Evolutionary conservation across 2,888 invertebrate species (phyloP).

Genomic region (Blomia tropicalis): DNA sequence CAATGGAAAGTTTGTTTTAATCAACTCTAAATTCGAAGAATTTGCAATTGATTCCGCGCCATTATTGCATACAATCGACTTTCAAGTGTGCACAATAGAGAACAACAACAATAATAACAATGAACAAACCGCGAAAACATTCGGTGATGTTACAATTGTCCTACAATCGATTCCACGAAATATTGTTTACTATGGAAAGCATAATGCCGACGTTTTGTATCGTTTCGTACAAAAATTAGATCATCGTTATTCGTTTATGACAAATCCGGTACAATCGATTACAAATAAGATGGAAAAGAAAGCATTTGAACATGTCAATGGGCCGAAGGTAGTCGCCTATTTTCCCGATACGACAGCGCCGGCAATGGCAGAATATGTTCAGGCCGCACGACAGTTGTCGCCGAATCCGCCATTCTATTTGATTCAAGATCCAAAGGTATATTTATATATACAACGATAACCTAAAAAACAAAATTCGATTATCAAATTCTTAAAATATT

Average conservation of each 20-base stretch:
- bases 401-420: slow-evolving; percentile 11
- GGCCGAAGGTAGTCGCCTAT: background rate
- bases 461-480: background rate
- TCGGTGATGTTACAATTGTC: background rate
- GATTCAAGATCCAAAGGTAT: slow-evolving; percentile 4
- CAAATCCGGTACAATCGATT: background rate
- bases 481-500: background rate
- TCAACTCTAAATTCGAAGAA: background rate
- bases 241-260: background rate
- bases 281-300: slow-evolving; percentile 2
- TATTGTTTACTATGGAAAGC: slow-evolving; percentile 6
- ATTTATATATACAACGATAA: background rate
- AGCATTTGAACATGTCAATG: background rate
- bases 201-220: background rate
- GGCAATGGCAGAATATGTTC: background rate
- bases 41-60: background rate
- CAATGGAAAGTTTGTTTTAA: background rate
- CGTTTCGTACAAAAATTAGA: background rate
- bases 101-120: too few relatives aligned
- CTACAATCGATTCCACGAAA: background rate
- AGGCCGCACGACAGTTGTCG: slow-evolving; percentile 2
- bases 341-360: slow-evolving; percentile 8
- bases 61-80: background rate
- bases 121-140: background rate
- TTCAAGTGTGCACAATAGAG: background rate